Evolutionary conservation across 1,140 invertebrate genomes (phyloP).

Genomic region (Chrysoperla carnea): DNA sequence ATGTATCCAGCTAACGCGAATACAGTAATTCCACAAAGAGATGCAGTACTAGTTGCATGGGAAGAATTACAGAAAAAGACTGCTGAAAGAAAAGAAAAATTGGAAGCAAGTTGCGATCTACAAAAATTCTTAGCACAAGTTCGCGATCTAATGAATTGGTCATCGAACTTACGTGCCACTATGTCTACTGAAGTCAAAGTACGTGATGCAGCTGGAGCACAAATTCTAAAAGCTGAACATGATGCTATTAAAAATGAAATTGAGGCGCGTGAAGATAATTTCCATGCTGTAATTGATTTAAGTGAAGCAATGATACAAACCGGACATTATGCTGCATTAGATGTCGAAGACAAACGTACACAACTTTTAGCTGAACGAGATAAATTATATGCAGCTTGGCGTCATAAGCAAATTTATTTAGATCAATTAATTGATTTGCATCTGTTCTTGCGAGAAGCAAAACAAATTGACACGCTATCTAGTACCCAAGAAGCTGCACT

Average conservation of each 20-base stretch:
- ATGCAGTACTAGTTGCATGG: constrained; percentile 76
- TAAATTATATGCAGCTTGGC: constrained; percentile 69
- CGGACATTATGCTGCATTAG: constrained; percentile 62
- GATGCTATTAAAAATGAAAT: constrained; percentile 87
- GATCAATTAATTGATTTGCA: constrained; percentile 91
- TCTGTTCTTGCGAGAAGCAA: constrained; percentile 87
- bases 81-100: constrained; percentile 53
- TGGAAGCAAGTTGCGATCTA: constrained; percentile 76
- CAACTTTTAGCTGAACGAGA: constrained; percentile 55
- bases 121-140: constrained; percentile 77
- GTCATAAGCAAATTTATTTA: constrained; percentile 73
- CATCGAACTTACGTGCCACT: constrained; percentile 54
- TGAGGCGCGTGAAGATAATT: constrained; percentile 79
- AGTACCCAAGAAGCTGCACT: constrained; percentile 70
- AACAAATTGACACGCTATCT: constrained; percentile 80
- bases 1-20: constrained; percentile 82
- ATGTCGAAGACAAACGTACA: constrained; percentile 63
- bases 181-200: constrained; percentile 72
- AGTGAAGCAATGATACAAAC: constrained; percentile 72
- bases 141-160: constrained; percentile 80
- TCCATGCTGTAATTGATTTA: constrained; percentile 56
- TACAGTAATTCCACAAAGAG: constrained; percentile 69
- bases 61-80: constrained; percentile 66
- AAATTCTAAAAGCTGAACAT: constrained; percentile 75
- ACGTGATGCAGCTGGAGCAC: constrained; percentile 70